Evolutionary conservation across 2,888 invertebrate genomes (phyloP).

Genomic region (Amphipyra berbera): DNA sequence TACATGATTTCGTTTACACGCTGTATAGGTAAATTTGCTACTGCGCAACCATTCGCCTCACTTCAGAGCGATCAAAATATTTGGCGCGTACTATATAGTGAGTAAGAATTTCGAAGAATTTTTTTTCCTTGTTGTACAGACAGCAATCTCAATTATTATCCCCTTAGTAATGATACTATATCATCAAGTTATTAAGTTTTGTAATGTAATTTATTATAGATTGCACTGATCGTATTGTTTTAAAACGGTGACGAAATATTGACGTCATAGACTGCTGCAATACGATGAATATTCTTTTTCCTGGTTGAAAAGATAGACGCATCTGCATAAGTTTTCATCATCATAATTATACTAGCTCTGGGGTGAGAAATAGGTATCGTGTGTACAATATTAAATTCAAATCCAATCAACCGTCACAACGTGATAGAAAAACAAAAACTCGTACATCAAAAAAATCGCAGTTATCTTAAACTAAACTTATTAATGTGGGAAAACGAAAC

Average conservation of each 20-base stretch:
- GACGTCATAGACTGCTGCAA: constrained; percentile 9
- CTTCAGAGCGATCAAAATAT: no score
- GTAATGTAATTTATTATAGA: constrained; percentile 27
- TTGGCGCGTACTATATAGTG: no score
- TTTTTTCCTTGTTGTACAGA: constrained; percentile 15
- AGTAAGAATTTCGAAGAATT: constrained; percentile 22
- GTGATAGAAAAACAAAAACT: no score
- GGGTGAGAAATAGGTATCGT: no score
- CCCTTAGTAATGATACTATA: constrained; percentile 19
- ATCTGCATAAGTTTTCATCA: neutral
- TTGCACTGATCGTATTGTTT: constrained; percentile 36
- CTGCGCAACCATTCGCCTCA: no score
- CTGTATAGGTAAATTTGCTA: no score
- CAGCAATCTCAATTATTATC: constrained; percentile 34
- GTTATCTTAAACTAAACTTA: no score
- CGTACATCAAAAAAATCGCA: no score
- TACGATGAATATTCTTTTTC: constrained; percentile 13
- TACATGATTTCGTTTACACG: no score
- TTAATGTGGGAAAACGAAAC: no score
- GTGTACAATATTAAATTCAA: no score
- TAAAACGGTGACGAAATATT: constrained; percentile 23
- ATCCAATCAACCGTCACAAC: no score
- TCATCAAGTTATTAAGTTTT: constrained; percentile 22
- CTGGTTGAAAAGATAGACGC: constrained; percentile 6
- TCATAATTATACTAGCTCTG: neutral